These are phyloP conservation scores for Apostichopus parvimensis DNA, from an alignment of 35 echinoderm and acorn worm species.

Conservation along the genomic window DNA sequence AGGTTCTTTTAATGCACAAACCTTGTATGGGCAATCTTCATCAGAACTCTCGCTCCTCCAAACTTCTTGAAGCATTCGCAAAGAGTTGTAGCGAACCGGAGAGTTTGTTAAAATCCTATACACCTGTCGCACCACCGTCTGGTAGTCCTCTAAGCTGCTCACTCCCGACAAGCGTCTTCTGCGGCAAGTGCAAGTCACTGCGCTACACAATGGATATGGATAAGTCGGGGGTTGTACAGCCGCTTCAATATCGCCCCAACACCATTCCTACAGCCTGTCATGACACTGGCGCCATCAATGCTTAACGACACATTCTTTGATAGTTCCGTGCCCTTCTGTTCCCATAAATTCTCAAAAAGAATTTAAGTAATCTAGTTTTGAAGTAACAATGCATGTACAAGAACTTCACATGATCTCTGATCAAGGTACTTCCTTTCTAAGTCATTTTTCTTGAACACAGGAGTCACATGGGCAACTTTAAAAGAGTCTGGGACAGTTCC, in stretches of 20 bases:
- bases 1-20: neutral
- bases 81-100: neutral
- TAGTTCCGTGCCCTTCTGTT: neutral
- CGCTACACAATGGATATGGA: neutral
- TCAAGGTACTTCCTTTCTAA: too few relatives aligned
- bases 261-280: neutral
- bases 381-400: too few relatives aligned
- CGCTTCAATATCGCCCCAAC: neutral
- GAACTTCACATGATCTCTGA: too few relatives aligned
- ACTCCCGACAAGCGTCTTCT: neutral
- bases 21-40: too few relatives aligned
- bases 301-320: neutral
- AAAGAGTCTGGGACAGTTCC: too few relatives aligned
- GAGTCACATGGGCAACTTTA: too few relatives aligned
- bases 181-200: neutral
- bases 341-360: neutral
- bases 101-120: slow-evolving; percentile 16
- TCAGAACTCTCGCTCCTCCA: neutral
- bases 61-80: neutral
- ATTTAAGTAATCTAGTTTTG: too few relatives aligned
- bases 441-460: too few relatives aligned
- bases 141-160: neutral
- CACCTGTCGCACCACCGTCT: neutral
- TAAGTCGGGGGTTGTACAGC: neutral
- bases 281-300: neutral